Conservation (phyloP, 1,140 invertebrate genomes). For the Drepana arcuata region DNA sequence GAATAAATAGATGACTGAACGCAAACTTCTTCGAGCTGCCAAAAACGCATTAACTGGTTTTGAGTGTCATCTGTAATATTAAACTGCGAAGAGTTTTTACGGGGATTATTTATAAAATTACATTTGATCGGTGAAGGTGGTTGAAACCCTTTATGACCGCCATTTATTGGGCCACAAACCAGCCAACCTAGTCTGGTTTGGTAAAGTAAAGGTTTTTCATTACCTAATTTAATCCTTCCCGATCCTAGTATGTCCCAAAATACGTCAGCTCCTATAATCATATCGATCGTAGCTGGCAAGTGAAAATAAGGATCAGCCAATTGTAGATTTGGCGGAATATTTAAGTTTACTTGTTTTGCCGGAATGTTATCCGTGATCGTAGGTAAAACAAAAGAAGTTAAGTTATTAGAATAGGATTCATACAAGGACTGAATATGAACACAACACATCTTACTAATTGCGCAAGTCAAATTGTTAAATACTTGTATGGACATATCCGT, state of each 20-base stretch:
- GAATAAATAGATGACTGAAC: slow-evolving; percentile 12
- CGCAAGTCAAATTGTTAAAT: slow-evolving; percentile 7
- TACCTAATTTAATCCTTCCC: slow-evolving; percentile 13
- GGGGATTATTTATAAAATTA: slow-evolving; percentile 7
- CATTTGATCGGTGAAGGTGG: slow-evolving; percentile 4
- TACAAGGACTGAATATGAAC: slow-evolving; percentile 8
- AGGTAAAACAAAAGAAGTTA: slow-evolving; percentile 13
- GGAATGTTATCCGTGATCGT: slow-evolving; percentile 11
- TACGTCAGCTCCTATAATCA: slow-evolving; percentile 20
- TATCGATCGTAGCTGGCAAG: slow-evolving; percentile 9
- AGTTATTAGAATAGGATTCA: slow-evolving; percentile 3
- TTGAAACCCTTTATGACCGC: background rate
- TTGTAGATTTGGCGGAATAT: slow-evolving; percentile 9
- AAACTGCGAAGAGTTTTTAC: slow-evolving; percentile 1
- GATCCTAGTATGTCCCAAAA: slow-evolving; percentile 18
- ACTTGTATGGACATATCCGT: slow-evolving; percentile 6
- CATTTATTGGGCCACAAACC: slow-evolving; percentile 13
- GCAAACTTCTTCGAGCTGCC: slow-evolving; percentile 16
- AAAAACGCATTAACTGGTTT: slow-evolving; percentile 12
- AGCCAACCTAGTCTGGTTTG: slow-evolving; percentile 17
- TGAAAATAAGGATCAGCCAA: slow-evolving; percentile 20
- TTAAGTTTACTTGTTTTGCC: slow-evolving; percentile 6
- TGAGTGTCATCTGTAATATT: slow-evolving; percentile 7
- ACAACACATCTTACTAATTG: slow-evolving; percentile 6
- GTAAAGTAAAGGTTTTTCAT: slow-evolving; percentile 9